Base-by-base conservation (phyloP, 2,797 vertebrate genomes). In the Ambastaia sidthimunki region DNA sequence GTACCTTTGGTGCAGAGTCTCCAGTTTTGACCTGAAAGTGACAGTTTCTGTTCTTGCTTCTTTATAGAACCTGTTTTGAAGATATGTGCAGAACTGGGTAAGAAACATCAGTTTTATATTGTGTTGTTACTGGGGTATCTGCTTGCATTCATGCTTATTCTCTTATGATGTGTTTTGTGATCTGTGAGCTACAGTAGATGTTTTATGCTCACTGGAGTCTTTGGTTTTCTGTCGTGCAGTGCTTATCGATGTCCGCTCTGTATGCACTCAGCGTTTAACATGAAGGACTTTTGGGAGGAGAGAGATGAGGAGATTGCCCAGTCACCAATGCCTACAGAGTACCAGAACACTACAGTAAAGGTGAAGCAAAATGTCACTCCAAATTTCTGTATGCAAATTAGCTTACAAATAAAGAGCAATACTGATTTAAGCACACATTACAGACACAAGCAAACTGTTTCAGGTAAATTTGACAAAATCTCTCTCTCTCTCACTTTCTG, bases 181-280 rank as follows among this genome's bases (percentile, higher is more conserved):
- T 28, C 31, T 31, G 31, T n/a, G n/a, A 31, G 31, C 4, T 31
- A 31, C 31, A 31, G 44, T 47, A 11, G 1, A 47, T 31, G 23
- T 23, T 69, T 48, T 28, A 37, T 37, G 2, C 34, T 37, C 34
- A 37, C 34, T 37, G 34, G 4, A 5, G 34, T 37, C 5, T 37
- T 5, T 25, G 11, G 63, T 2, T 77, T 44, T 78, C 13, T 76
- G 68, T 80, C 21, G 31, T 9, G 41, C 86, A 99, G 97, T 80
- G 94, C 90, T 2, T 98, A 97, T 87, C 93, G 97, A 73, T 99
- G 97, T 85, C 97, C 97, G 0, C 81, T 98, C 70, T 99, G 97
- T 85, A 98, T 97, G 96, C 96, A 95, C 80, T 98, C 97, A 0
- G 96, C 92, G 2, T 86, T 94, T 65, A 87, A 97, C 79, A 98